Evolutionary conservation across 1,140 invertebrate genomes (phyloP), one percentile per base, ranked within the genome.

Genomic region (Brachystomella parvula): DNA sequence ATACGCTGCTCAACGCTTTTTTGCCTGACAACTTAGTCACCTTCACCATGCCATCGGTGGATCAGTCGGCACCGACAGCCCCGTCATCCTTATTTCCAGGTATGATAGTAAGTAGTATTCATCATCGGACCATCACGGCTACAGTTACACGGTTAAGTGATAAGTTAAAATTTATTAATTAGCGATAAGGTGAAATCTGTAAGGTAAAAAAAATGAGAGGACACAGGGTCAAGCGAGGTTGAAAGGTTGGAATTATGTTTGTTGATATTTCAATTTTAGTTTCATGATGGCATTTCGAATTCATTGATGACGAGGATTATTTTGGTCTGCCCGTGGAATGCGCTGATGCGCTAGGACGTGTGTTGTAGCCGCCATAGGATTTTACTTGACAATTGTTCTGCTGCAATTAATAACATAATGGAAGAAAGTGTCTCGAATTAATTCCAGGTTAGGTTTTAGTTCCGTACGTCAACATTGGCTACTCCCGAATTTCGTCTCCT

Each of bases 401-500:
- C 6, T 39, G 19, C 6, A 39, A 19, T 39, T 6, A 39, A 39
- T 39, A 19, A 39, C 35, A 6, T 39, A 19, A 19, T 39, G 35
- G 35, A 19, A 39, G 6, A 44, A 44, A 44, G n/a, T 44, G 9
- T 44, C n/a, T 44, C 39, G 9, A 44, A 44, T 12, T 12, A 44
- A 12, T 44, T 44, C 39, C n/a, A 44, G 39, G 39, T 44, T 44
- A n/a, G 9, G 39, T n/a, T 9, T 44, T n/a, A 12, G 21, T 57
- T 9, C 28, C 9, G 6, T 24, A 57, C 53, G 6, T 57, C 53
- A 24, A 21, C 28, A 24, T 21, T 29, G 24, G 12, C 28, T 57
- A 29, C 53, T n/a, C 24, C 53, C 6, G 9, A 24, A 9, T 57
- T 57, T 3, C 64, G 35, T 59, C 63, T 56, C 61, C 70, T 49